Conservation (phyloP, 2,888 invertebrate genomes). For the Hypomecis punctinalis region DNA sequence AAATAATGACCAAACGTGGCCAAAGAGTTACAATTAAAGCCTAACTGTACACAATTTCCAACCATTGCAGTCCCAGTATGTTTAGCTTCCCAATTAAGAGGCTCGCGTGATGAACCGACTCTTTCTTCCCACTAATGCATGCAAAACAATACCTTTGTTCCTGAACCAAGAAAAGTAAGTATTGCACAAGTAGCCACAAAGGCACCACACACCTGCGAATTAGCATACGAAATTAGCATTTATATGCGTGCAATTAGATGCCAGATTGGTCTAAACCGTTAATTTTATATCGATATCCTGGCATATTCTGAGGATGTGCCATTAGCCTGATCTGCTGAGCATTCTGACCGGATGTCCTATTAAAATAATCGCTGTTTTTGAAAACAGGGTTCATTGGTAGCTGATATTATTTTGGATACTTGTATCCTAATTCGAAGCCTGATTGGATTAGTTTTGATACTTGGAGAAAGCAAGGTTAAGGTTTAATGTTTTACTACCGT, state of each 20-base stretch:
- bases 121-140: conserved; percentile 44
- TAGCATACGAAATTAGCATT: conserved; percentile 69
- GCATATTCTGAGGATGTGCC: conserved; percentile 68
- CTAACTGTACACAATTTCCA: conserved; percentile 20
- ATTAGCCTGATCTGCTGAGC: conserved; percentile 55
- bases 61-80: conserved; percentile 20
- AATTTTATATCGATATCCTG: conserved; percentile 34
- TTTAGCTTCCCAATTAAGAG: conserved; percentile 41
- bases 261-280: conserved; percentile 47
- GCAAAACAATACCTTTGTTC: conserved; percentile 49
- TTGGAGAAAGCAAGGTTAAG: conserved; percentile 33
- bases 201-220: conserved; percentile 58
- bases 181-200: conserved; percentile 53
- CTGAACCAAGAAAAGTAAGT: conserved; percentile 52
- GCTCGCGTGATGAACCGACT: conserved; percentile 39
- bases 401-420: conserved; percentile 54
- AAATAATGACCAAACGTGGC: neutral
- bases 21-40: conserved; percentile 14
- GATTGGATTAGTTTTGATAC: conserved; percentile 55
- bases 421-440: conserved; percentile 25
- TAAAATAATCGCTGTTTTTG: conserved; percentile 81
- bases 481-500: neutral
- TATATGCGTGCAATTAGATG: conserved; percentile 62
- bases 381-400: conserved; percentile 72
- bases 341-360: conserved; percentile 77